Percentiles rank a stretch among this genome's conserved stretches.
These are phyloP conservation scores for Rhinopomastus cyanomelas DNA, from an alignment of 2,113 vertebrate species.

Conservation along the genomic window DNA sequence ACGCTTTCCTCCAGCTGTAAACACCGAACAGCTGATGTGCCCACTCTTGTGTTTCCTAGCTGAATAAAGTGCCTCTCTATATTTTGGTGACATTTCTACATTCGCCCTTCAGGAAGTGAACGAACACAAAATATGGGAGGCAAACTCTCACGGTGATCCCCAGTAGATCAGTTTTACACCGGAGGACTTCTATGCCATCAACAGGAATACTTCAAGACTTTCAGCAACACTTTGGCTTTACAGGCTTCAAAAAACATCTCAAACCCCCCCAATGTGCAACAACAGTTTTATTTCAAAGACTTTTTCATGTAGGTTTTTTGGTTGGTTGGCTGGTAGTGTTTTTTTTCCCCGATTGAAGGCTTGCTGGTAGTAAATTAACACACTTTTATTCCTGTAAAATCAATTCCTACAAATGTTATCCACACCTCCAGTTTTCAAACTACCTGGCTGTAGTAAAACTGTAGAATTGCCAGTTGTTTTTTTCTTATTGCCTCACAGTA, in stretches of 20 bases:
- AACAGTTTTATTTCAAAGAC: not conserved
- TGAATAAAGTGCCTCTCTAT: not conserved
- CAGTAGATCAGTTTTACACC: not conserved
- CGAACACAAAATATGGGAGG: not conserved
- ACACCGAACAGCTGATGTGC: not conserved
- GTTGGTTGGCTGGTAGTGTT: not conserved
- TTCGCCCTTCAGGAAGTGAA: not conserved
- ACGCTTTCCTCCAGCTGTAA: not conserved
- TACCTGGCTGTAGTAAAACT: not conserved
- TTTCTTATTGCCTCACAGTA: not conserved
- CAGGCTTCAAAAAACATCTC: not conserved
- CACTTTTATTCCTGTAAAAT: not conserved
- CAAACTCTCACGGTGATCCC: not conserved
- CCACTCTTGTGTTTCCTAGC: not conserved
- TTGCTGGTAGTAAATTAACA: not conserved
- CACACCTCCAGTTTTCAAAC: not conserved
- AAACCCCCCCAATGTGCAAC: not conserved
- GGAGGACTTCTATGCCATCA: not conserved
- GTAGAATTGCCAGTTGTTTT: not conserved
- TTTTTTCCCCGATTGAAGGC: not conserved
- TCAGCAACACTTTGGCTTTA: not conserved
- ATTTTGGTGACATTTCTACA: not conserved
- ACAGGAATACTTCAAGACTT: not conserved
- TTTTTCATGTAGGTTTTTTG: not conserved
- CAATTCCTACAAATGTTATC: not conserved